Conservation (phyloP, 1,140 invertebrate genomes). For the Chironomus striatipennis region DNA sequence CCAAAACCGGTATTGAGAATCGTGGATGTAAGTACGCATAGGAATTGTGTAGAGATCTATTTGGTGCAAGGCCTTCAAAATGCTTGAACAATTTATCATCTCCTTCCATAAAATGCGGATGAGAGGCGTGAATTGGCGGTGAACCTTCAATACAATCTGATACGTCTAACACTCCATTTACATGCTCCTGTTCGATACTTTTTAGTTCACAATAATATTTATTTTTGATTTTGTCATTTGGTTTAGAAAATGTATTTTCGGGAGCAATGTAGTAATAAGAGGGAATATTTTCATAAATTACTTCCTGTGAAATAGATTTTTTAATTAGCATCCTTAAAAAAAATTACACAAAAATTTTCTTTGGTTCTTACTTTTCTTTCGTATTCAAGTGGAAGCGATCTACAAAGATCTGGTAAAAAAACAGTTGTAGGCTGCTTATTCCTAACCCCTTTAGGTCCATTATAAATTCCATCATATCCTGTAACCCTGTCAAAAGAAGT, state of each 20-base stretch:
- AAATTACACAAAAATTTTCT: too few species aligned
- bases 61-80: conserved; percentile 57
- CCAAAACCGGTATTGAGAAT: conserved; percentile 52
- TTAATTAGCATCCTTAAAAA: background rate
- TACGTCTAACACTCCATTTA: conserved; percentile 63
- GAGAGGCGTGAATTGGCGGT: conserved; percentile 58
- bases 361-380: conserved; percentile 48
- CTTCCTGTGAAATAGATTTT: background rate
- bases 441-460: conserved; percentile 54
- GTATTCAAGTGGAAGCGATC: conserved; percentile 55
- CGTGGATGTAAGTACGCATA: conserved; percentile 64
- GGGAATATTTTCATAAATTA: conserved; percentile 44
- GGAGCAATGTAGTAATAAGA: conserved; percentile 55
- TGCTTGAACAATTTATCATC: conserved; percentile 49
- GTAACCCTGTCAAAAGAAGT: too few species aligned
- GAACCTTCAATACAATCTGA: conserved; percentile 46
- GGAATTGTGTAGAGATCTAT: conserved; percentile 49
- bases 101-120: conserved; percentile 69
- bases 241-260: conserved; percentile 51
- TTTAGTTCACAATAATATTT: conserved; percentile 67
- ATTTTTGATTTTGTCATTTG: conserved; percentile 44
- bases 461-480: conserved; percentile 70
- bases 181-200: conserved; percentile 50
- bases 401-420: conserved; percentile 63
- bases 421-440: conserved; percentile 49